Evolutionary conservation across 2,888 invertebrate species (phyloP).

Genomic region (Orgyia antiqua): DNA sequence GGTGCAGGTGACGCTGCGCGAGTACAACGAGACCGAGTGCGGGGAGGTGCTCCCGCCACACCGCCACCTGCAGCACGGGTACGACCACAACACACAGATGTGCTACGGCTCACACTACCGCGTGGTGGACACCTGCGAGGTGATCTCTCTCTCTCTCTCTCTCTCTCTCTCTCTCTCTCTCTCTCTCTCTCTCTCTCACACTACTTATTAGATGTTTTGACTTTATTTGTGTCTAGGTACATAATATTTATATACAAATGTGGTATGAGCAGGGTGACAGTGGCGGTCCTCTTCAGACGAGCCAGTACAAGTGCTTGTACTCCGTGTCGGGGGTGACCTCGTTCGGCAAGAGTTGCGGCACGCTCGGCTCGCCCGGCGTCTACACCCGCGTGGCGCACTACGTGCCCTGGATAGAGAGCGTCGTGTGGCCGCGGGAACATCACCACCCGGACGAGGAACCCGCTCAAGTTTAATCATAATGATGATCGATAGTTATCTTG

Average conservation of each 20-base stretch:
- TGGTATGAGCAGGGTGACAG: slow-evolving; percentile 20
- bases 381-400: slow-evolving; percentile 77
- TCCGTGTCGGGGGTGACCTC: slow-evolving; percentile 71
- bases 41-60: slow-evolving; percentile 13
- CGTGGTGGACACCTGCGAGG: slow-evolving; percentile 30
- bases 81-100: slow-evolving; percentile 25
- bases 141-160: background rate
- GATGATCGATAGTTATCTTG: no score
- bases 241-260: no score
- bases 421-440: slow-evolving; percentile 71
- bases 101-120: slow-evolving; percentile 32
- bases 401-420: slow-evolving; percentile 77
- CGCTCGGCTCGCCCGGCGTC: slow-evolving; percentile 62
- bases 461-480: background rate
- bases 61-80: slow-evolving; percentile 22
- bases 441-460: background rate
- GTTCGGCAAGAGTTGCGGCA: slow-evolving; percentile 58
- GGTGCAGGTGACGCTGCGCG: no score
- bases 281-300: slow-evolving; percentile 22
- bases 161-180: background rate
- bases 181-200: background rate
- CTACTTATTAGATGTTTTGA: no score
- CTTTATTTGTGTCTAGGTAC: background rate
- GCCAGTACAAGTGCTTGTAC: slow-evolving; percentile 57
- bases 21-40: slow-evolving; percentile 29